Base-by-base conservation (phyloP, 2,888 invertebrate genomes). In the Flexamia atlantica region DNA sequence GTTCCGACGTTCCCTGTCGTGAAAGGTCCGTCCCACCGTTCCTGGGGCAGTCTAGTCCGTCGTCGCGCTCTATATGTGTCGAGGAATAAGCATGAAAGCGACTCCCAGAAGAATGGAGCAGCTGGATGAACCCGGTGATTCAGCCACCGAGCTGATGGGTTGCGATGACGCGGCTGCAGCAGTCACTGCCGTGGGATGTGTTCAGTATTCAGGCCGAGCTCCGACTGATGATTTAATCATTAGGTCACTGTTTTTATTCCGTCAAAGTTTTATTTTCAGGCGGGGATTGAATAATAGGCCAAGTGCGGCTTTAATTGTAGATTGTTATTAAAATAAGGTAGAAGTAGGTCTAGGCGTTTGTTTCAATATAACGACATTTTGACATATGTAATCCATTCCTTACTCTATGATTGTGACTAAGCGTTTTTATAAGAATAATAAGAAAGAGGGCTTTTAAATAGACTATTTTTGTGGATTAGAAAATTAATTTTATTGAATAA, bases 201-300 rank as follows among this genome's bases (percentile, higher is more conserved):
- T 57, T 23, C n/a, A n/a, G 23, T 5, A 53, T 64, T 17, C 64
- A 30, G 64, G 64, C 30, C 64, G 17, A 30, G 30, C 53, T 23
- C 14, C 25, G 14, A 5, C 64, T 64, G 28, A 64, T 64, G 64
- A 64, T 20, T 64, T 14, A 64, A 64, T 64, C 64, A 64, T 64
- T 25, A 64, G 57, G 14, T 64, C 64, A 64, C 14, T 28, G 64
- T 64, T 64, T 57, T 64, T 53, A 17, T 53, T n/a, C 20, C 23
- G 53, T 23, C 53, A 23, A 20, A 3, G 53, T 53, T 53, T 23
- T 10, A 23, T 53, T 53, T n/a, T 23, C 10, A 23, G 0, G 17
- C 46, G 46, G 53, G 53, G 14, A n/a, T n/a, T n/a, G n/a, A n/a
- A n/a, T n/a, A n/a, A n/a, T n/a, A n/a, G n/a, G n/a, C n/a, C n/a